phyloP scores from a whole-genome alignment of 2,113 vertebrate species.

The Anguilla rostrata region DNA sequence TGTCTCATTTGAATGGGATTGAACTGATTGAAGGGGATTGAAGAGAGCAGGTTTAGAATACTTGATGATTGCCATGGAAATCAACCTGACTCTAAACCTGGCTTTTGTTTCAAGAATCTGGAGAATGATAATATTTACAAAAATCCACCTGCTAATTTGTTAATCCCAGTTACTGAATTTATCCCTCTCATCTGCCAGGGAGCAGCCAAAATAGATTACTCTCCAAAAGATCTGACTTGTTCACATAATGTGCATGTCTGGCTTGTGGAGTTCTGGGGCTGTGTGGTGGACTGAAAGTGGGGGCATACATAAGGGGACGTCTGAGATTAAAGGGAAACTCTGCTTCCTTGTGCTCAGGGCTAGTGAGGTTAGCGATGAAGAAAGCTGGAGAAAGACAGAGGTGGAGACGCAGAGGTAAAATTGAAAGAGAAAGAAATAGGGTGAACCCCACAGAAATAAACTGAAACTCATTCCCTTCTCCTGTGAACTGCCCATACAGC shows the following conservation, averaged over 20 bases:
- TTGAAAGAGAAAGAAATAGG: neutral
- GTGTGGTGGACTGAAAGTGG: neutral
- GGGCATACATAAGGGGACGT: neutral
- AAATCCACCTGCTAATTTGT: neutral
- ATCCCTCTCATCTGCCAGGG: neutral
- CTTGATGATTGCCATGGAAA: neutral
- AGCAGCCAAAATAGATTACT: no score
- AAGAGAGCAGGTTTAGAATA: neutral
- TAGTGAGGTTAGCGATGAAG: neutral
- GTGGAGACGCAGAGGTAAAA: neutral
- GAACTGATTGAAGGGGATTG: no score
- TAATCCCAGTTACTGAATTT: neutral
- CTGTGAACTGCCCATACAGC: slow-evolving; percentile 64
- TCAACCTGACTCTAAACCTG: neutral
- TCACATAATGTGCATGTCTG: neutral
- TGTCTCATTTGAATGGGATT: neutral
- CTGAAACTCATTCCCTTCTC: neutral
- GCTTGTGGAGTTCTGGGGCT: neutral
- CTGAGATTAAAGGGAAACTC: neutral
- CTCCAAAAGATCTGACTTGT: neutral
- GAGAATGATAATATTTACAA: neutral
- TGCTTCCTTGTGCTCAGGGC: neutral
- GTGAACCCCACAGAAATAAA: neutral
- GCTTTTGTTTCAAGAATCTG: no score
- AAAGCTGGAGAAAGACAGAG: neutral